Conservation (phyloP, 2,888 invertebrate species). For the Spatulosminthurus flaviceps region DNA sequence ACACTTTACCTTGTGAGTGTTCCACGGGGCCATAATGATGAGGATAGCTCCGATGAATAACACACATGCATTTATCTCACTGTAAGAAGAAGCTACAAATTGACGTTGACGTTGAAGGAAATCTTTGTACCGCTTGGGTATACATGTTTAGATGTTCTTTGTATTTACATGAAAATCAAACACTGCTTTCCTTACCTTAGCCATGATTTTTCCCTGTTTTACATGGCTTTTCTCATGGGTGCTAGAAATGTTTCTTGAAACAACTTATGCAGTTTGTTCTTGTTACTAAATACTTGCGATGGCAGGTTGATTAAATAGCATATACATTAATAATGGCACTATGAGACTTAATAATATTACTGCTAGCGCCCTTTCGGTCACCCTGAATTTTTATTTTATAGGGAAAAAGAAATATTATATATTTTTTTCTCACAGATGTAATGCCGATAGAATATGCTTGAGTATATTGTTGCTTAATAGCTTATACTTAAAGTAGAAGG, state of each 20-base stretch:
- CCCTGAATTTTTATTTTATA: background rate
- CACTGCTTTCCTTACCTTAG: background rate
- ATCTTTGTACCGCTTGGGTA: background rate
- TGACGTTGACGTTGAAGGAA: background rate
- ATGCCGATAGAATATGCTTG: too few relatives aligned
- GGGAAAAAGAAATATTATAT: too few relatives aligned
- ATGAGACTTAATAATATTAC: too few relatives aligned
- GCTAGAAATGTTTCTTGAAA: too few relatives aligned
- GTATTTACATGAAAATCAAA: conserved; percentile 9
- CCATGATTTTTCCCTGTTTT: background rate
- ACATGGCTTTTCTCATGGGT: background rate
- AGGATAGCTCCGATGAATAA: background rate
- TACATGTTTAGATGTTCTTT: background rate
- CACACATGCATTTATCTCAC: background rate
- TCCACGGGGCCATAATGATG: background rate
- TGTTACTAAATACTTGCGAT: too few relatives aligned
- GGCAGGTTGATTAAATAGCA: background rate
- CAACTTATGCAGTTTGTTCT: background rate
- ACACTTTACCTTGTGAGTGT: background rate
- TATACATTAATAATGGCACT: conserved; percentile 3
- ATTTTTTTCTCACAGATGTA: too few relatives aligned
- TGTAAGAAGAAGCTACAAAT: background rate
- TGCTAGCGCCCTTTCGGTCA: background rate
- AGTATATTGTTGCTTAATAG: too few relatives aligned
- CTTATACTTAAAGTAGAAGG: too few relatives aligned